These are phyloP conservation scores for Vombatus ursinus DNA, from an alignment of 2,113 vertebrate genomes.

Conservation along the genomic window DNA sequence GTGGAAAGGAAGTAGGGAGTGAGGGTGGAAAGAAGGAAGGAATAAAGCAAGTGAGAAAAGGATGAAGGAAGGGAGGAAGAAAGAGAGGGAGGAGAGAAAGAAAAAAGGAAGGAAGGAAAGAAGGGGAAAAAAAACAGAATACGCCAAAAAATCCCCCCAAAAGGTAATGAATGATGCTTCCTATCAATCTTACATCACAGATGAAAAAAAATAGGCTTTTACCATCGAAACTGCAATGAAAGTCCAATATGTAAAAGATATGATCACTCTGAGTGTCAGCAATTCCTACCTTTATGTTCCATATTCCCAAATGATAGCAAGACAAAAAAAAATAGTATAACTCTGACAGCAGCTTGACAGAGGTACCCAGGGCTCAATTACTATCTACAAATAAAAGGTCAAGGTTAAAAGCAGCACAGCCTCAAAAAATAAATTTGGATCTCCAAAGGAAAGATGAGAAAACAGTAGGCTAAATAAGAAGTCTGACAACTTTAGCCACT, in stretches of 20 bases:
- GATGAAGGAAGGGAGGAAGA: background rate
- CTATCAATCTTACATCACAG: background rate
- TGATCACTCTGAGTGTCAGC: constrained; percentile 1
- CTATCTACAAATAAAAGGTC: constrained; percentile 64
- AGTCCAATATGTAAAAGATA: constrained; percentile 32
- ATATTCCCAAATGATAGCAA: background rate
- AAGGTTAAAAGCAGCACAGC: constrained; percentile 70
- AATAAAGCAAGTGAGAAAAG: background rate
- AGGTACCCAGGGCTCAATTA: constrained; percentile 59
- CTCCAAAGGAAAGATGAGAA: constrained; percentile 70
- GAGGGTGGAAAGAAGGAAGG: background rate
- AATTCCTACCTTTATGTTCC: background rate
- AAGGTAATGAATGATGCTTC: background rate
- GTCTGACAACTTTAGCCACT: constrained; percentile 69
- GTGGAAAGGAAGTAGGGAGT: background rate
- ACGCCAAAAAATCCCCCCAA: background rate
- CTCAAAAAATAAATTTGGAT: constrained; percentile 70
- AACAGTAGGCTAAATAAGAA: constrained; percentile 64
- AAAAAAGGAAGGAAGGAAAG: background rate
- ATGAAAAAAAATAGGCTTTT: background rate
- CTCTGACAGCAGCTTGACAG: constrained; percentile 26
- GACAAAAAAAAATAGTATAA: background rate
- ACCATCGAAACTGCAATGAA: background rate
- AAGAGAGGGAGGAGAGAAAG: background rate
- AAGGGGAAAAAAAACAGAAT: background rate